Evolutionary conservation across 2,113 vertebrate species (phyloP), one percentile per base, ranked within the genome.

Genomic region (Noturus placidus): DNA sequence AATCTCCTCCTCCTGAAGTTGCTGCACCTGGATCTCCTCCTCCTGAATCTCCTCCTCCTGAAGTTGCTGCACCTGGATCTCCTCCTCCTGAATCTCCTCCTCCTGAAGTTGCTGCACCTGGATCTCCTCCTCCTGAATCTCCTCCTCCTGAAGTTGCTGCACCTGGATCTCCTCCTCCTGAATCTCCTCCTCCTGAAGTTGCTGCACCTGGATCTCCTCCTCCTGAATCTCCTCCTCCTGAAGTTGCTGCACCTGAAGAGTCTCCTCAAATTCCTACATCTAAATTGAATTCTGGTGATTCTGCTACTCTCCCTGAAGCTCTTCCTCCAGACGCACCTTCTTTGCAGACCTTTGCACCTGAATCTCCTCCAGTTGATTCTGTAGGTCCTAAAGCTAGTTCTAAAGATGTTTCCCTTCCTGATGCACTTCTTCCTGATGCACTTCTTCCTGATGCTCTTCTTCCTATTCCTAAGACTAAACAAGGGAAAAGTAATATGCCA

Each of bases 401-500:
- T 59, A 57, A 57, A 57, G 19, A 20, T 42, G 15, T 65, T 83
- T 85, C 80, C 50, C 50, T 50, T 86, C 72, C 84, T 84, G 57
- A 50, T 63, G 54, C 79, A 15, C 15, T 57, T 80, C 46, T 84
- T 84, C 50, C 33, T 65, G 78, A 70, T 63, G 54, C 79, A 15
- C 15, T 57, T 80, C 46, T 84, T 84, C 50, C 33, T 65, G 78
- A 70, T 79, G 69, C 67, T 30, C 25, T 70, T 74, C 67, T n/a
- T 42, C n/a, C 80, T 82, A 17, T 77, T 59, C 14, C 82, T 70
- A 77, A 88, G 22, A 59, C 20, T 78, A 78, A 82, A 13, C 46
- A 9, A 56, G 88, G 65, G 20, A 86, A 89, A 19, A 54, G 15
- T 82, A 81, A 88, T 74, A 33, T 17, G 33, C 88, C 82, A 80